phyloP scores from a whole-genome alignment of 2,888 invertebrate genomes.

The Bedellia somnulentella region DNA sequence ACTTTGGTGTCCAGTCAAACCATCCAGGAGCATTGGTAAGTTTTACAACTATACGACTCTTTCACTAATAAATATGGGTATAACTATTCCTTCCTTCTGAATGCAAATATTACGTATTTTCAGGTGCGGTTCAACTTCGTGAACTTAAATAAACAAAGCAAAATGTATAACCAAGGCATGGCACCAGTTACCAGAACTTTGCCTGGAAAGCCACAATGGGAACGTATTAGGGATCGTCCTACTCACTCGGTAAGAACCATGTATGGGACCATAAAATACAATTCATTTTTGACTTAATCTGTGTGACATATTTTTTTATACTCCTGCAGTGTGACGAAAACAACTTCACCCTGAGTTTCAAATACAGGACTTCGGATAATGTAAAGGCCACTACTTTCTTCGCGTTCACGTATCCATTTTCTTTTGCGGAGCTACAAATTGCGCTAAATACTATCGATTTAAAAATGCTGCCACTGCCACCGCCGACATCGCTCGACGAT shows the following conservation, averaged over 20 bases:
- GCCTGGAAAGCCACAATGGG: conserved; percentile 81
- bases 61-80: no score
- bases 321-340: conserved; percentile 67
- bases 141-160: conserved; percentile 87
- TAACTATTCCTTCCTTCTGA: no score
- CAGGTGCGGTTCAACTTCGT: conserved; percentile 80
- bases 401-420: conserved; percentile 90
- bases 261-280: neutral
- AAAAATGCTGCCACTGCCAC: conserved; percentile 49
- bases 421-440: conserved; percentile 79
- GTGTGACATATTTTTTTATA: conserved; percentile 1
- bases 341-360: conserved; percentile 75
- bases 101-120: no score
- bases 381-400: conserved; percentile 75
- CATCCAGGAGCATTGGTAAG: conserved; percentile 61
- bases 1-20: conserved; percentile 74
- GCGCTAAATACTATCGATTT: conserved; percentile 69
- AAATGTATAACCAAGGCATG: conserved; percentile 91
- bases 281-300: no score
- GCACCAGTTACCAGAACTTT: conserved; percentile 76
- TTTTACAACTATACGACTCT: no score
- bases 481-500: conserved; percentile 55
- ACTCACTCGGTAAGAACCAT: conserved; percentile 66
- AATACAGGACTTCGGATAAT: conserved; percentile 71
- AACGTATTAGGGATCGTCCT: conserved; percentile 79